A percentile compares a stretch with the other conserved stretches of the same genome.
These are phyloP conservation scores for Cebus imitator DNA, from an alignment of 2,113 vertebrate species.

Conservation along the genomic window DNA sequence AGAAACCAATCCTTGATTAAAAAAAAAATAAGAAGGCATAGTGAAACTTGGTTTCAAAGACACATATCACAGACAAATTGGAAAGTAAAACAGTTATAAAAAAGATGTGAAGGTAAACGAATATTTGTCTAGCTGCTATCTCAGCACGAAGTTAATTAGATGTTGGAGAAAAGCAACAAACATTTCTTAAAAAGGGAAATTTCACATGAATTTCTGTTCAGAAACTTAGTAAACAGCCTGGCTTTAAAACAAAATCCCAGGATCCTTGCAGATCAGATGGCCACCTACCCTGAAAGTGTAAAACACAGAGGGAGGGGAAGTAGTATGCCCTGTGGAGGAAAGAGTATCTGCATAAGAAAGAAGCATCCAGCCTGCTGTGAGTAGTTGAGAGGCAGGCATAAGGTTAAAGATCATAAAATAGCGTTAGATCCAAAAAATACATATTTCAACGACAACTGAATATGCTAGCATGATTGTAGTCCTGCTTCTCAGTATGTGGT, in stretches of 20 bases:
- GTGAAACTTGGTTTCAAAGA: slow-evolving; percentile 45
- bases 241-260: background rate
- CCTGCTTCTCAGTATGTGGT: slow-evolving; percentile 1
- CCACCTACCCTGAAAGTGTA: background rate
- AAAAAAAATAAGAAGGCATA: background rate
- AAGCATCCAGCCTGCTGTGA: background rate
- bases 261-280: background rate
- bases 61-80: background rate
- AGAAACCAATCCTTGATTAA: background rate
- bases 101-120: slow-evolving; percentile 22
- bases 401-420: slow-evolving; percentile 47
- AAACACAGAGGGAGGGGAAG: background rate
- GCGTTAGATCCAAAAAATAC: background rate
- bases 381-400: background rate
- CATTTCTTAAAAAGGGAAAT: background rate
- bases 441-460: background rate
- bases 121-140: background rate
- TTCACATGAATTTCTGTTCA: slow-evolving; percentile 42
- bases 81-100: slow-evolving; percentile 4
- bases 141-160: slow-evolving; percentile 28
- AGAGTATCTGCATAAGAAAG: background rate
- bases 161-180: background rate
- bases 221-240: slow-evolving; percentile 1
- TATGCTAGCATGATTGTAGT: slow-evolving; percentile 36
- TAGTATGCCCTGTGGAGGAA: slow-evolving; percentile 15